Base-by-base conservation (phyloP, 2,113 vertebrate species). In the Excalfactoria chinensis region DNA sequence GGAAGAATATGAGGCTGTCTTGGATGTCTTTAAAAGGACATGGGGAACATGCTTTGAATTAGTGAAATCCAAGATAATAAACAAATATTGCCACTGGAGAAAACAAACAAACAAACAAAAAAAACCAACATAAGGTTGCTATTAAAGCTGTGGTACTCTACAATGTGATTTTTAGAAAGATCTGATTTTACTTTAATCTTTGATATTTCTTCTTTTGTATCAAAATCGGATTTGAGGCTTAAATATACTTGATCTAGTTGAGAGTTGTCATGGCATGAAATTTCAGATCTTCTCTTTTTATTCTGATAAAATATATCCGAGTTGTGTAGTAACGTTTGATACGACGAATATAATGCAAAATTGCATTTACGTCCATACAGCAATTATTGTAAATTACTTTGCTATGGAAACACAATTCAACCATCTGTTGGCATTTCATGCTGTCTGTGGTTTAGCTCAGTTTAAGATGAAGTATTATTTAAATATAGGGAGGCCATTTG, bases 371-470 rank as follows among this genome's bases (percentile, higher is more conserved):
- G 86, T 97, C 97, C 96, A 97, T 98, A 97, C 96, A 83, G 97
- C 97, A 98, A 98, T 98, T 98, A 98, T 98, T 98, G 97, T 98
- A 97, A 98, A 98, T 98, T 97, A 98, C 96, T 98, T 98, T 97
- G 97, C 98, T 98, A 97, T 98, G 97, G 97, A 98, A 98, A 98
- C 98, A 98, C 97, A 97, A 97, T 97, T 96, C 97, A 97, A 62
- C 97, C 98, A 98, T 98, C 98, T 98, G 97, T 96, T 97, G 97
- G 97, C 97, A 98, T 97, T 98, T 98, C 96, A 46, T 96, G 82
- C 95, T 96, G 94, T 95, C 97, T 94, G 94, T 93, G 94, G 94
- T 95, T 97, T 93, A 93, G 95, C 93, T 97, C 93, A 83, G 88
- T 97, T 98, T 94, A 97, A 95, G 96, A 97, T 94, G 93, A 96